Evolutionary conservation across 2,797 vertebrate genomes (phyloP), one percentile per base, ranked within the genome.

Genomic region (Okamejei kenojei): DNA sequence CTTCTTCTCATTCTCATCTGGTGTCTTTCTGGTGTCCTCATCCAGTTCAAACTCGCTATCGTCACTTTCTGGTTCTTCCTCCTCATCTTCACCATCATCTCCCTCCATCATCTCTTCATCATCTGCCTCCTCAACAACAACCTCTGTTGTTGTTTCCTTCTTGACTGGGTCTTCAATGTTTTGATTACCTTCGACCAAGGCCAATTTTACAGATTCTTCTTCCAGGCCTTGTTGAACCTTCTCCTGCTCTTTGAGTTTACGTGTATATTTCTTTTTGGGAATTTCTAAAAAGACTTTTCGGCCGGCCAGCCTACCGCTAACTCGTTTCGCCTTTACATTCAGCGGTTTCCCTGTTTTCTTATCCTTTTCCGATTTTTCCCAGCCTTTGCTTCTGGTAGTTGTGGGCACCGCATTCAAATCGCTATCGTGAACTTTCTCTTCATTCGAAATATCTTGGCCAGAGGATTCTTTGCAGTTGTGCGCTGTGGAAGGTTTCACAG

Each of bases 271-370:
- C 73, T 97, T 97, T 94, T 97, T 97, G 0, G 96, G 96, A 93
- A 97, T 96, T 93, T 97, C 97, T 78, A 97, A 96, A 0, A 97
- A 96, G 0, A 97, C 96, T 94, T 97, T 97, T 84, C 96, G 96
- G 3, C 97, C 96, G 0, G 96, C 96, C 38, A 97, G 81, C 23
- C 97, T 96, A 65, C 95, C 96, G 58, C 98, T 97, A 0, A 96
- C 95, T 93, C 96, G 96, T 90, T 96, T 96, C 54, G 95, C 95
- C 95, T 97, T 97, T 29, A 95, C n/a, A 11, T 93, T 96, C 13
- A 96, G 94, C 71, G 95, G 94, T 38, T 96, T 95, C 23, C 94
- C 73, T 0, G 10, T 3, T 1, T 97, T 96, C 88, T 95, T 96
- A 88, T 95, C 96, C 54, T 94, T 97, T 35, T 96, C 96, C 2